Percentiles rank a stretch among this genome's conserved stretches.
Conservation (phyloP, 92 coral and sea anemone genomes). For the Porites cylindrica region DNA sequence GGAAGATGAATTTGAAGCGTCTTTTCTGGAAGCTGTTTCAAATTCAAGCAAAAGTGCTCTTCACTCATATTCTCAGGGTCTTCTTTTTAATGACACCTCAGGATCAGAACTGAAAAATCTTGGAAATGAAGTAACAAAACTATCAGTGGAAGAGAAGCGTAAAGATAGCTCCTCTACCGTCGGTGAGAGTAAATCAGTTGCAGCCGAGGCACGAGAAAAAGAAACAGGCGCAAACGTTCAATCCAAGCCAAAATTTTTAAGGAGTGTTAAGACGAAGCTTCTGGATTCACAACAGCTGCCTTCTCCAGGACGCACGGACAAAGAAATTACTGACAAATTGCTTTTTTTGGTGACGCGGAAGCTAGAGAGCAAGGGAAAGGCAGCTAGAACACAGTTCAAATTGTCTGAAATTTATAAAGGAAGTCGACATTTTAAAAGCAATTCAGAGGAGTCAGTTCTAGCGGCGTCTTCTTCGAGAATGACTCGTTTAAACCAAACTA, state of each 20-base stretch:
- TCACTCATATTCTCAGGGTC: background rate
- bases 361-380: background rate
- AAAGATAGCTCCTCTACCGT: background rate
- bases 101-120: background rate
- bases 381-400: background rate
- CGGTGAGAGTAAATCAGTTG: background rate
- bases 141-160: background rate
- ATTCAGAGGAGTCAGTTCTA: background rate
- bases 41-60: background rate
- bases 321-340: background rate
- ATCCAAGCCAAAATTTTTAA: background rate
- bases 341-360: slow-evolving; percentile 6
- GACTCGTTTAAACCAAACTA: background rate
- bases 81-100: background rate
- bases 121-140: background rate
- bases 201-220: background rate
- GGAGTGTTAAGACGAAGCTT: background rate
- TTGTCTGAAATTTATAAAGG: slow-evolving; percentile 36
- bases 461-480: background rate
- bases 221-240: background rate
- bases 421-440: slow-evolving; percentile 26
- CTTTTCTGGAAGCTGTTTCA: slow-evolving; percentile 50
- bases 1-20: slow-evolving; percentile 84
- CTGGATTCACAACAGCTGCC: background rate
- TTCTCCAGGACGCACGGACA: background rate